Evolutionary conservation across 2,888 invertebrate genomes (phyloP), one percentile per base, ranked within the genome.

Genomic region (Plutella xylostella): DNA sequence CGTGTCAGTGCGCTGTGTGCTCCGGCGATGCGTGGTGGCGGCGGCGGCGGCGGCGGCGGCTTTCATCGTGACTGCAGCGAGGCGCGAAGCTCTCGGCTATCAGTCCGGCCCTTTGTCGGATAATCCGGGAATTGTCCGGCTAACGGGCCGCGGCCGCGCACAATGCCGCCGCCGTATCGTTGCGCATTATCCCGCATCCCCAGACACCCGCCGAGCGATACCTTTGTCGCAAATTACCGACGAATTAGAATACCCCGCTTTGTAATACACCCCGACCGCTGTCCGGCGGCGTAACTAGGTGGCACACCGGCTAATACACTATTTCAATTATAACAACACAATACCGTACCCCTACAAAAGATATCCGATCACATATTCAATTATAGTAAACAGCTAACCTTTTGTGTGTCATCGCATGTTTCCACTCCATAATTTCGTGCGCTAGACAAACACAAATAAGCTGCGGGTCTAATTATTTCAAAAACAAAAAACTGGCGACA

Each of bases 221-320:
- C 40, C 52, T 72, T 83, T 80, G 79, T 83, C 65, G 61, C 61
- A 66, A 80, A 80, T 82, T 79, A 82, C 67, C 67, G 62, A 59
- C 72, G 72, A 82, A 80, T 82, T 82, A 82, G 63, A 75, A 72
- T n/a, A 70, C 63, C 60, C 55, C 53, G 68, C 70, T 77, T 72
- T 67, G 61, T 55, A 48, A 51, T 56, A 51, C 33, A 58, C n/a
- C 72, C 76, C 76, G 58, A 61, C 52, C 52, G 48, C 63, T 65
- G 65, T 70, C 56, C 58, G 56, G 62, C 57, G 66, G 79, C 77
- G 82, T 80, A 82, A 73, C 79, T 75, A 79, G 82, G 82, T 82
- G 80, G 82, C 82, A 68, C 58, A 31, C 7, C 21, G 22, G n/a
- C 30, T 39, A 31, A n/a, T 7, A 19, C 28, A 55, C 52, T 55